Conservation (phyloP, 2,888 invertebrate genomes). For the Drosophila anomalata region DNA sequence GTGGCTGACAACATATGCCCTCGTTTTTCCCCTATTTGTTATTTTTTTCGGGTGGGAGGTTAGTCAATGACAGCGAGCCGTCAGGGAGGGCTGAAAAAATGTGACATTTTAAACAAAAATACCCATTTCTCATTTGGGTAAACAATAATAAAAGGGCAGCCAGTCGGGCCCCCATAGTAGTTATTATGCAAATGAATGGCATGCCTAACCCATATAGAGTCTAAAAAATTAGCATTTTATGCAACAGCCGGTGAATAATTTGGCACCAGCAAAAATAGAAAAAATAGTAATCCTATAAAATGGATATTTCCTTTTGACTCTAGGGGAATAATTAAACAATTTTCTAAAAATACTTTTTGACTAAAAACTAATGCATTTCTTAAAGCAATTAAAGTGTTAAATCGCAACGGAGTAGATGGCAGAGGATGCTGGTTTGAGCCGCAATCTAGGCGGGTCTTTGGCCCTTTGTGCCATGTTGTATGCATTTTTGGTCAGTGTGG, state of each 20-base stretch:
- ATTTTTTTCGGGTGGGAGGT: not conserved
- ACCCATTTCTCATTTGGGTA: slow-evolving; percentile 38
- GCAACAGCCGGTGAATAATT: slow-evolving; percentile 65
- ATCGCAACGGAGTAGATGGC: slow-evolving; percentile 49
- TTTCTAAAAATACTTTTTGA: not conserved
- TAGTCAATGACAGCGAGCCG: slow-evolving; percentile 15
- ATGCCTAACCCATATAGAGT: slow-evolving; percentile 35
- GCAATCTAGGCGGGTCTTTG: slow-evolving; percentile 20
- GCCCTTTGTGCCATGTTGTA: slow-evolving; percentile 66
- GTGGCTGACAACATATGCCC: slow-evolving; percentile 37
- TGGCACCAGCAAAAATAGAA: slow-evolving; percentile 37
- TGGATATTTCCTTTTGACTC: not conserved
- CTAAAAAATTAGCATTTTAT: slow-evolving; percentile 52
- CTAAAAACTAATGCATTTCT: not conserved
- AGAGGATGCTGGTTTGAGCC: slow-evolving; percentile 14
- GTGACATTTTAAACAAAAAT: slow-evolving; percentile 36
- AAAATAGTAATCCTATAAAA: not conserved
- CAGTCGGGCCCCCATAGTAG: slow-evolving; percentile 15
- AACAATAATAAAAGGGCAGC: slow-evolving; percentile 32
- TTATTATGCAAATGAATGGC: slow-evolving; percentile 49
- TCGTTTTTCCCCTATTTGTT: slow-evolving; percentile 13
- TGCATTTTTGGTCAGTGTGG: slow-evolving; percentile 71
- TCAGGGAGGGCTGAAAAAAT: slow-evolving; percentile 5
- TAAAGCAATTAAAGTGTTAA: slow-evolving; percentile 45
- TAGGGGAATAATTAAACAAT: not conserved